phyloP scores from a whole-genome alignment of 2,888 invertebrate genomes.

The Toxonevra muliebris region DNA sequence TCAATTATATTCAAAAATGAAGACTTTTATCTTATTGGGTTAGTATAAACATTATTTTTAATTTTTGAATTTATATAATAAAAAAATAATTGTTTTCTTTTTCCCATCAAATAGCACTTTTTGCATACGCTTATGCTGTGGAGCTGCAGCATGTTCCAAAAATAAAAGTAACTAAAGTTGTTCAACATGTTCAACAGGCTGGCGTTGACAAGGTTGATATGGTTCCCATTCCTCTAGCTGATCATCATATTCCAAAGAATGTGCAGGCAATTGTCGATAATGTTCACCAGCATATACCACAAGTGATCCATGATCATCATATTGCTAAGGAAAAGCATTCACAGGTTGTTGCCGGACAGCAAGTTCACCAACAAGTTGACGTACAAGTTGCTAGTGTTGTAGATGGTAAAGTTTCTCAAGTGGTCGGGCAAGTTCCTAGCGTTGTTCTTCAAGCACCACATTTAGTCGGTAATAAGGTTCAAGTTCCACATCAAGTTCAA shows the following conservation, averaged over 20 bases:
- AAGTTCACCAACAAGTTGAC: not conserved
- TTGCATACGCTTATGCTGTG: not conserved
- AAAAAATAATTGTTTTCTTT: not conserved
- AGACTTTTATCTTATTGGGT: constrained; percentile 4
- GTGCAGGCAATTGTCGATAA: constrained; percentile 34
- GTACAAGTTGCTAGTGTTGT: not conserved
- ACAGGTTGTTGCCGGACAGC: not conserved
- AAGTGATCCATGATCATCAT: constrained; percentile 36
- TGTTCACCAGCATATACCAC: constrained; percentile 31
- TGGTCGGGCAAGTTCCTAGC: constrained; percentile 12
- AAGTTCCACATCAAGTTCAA: constrained; percentile 27
- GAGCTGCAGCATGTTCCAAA: constrained; percentile 11
- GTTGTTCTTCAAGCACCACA: constrained; percentile 26
- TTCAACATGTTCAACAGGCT: constrained; percentile 29
- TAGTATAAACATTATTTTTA: not conserved
- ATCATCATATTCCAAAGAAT: not conserved
- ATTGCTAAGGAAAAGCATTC: constrained; percentile 16
- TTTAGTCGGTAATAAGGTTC: constrained; percentile 33
- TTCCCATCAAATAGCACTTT: not conserved
- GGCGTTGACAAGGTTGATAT: constrained; percentile 16
- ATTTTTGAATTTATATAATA: not conserved
- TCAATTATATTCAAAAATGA: not conserved
- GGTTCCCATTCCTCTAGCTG: not conserved
- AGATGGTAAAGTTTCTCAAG: constrained; percentile 17
- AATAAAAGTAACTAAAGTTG: constrained; percentile 3